Percentiles rank a stretch among this genome's conserved stretches.
These are phyloP conservation scores for Colistium nudipinnis DNA, from an alignment of 2,113 vertebrate species.

Conservation along the genomic window DNA sequence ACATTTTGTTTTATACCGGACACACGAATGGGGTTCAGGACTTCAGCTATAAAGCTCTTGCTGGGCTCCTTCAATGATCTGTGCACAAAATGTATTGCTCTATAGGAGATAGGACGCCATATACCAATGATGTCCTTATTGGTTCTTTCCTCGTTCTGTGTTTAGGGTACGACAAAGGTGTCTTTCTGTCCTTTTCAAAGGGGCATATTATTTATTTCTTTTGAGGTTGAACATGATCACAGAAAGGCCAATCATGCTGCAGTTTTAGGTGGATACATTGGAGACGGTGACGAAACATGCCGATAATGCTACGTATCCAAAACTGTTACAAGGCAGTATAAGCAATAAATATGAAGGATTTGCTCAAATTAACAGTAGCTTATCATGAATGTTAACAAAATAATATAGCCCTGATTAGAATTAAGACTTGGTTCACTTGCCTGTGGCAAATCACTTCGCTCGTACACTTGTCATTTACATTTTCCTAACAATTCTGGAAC, in stretches of 20 bases:
- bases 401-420: no score
- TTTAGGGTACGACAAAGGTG: no score
- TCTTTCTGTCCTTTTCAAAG: no score
- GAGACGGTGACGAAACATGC: slow-evolving; percentile 22
- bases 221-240: slow-evolving; percentile 19
- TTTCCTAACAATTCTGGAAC: slow-evolving; percentile 8
- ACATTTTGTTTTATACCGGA: no score
- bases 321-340: slow-evolving; percentile 13
- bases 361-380: slow-evolving; percentile 37
- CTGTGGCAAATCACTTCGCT: slow-evolving; percentile 13
- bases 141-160: slow-evolving; percentile 33
- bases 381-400: no score
- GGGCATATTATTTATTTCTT: slow-evolving; percentile 35
- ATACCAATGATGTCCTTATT: neutral
- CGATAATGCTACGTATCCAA: neutral
- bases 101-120: no score
- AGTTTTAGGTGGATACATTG: neutral
- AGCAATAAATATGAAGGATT: slow-evolving; percentile 24
- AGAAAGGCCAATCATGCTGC: slow-evolving; percentile 33
- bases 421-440: slow-evolving; percentile 9
- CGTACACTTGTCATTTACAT: slow-evolving; percentile 23
- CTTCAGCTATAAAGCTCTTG: no score
- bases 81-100: no score
- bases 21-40: no score
- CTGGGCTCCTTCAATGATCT: no score